phyloP scores from a whole-genome alignment of 1,140 invertebrate species.

The Tetramorium parvispinum region DNA sequence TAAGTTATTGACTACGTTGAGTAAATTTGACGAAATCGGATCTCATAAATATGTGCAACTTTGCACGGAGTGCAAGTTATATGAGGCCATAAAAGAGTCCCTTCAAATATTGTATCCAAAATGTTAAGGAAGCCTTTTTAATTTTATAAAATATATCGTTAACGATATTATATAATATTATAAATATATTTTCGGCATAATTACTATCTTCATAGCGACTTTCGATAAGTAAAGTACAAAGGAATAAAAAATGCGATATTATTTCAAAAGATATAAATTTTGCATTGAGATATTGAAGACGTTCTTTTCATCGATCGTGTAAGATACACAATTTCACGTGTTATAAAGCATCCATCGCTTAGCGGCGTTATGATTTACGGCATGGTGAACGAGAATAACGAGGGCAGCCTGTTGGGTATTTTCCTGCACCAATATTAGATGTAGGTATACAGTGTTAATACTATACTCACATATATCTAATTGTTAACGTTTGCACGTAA shows the following conservation, averaged over 20 bases:
- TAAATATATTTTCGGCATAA: too few species aligned
- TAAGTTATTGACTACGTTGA: not conserved
- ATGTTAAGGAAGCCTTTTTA: not conserved
- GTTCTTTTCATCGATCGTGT: not conserved
- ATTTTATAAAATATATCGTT: not conserved
- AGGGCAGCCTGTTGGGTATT: not conserved
- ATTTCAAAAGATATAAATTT: not conserved
- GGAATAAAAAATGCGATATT: not conserved
- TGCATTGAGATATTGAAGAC: not conserved
- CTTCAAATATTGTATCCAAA: not conserved
- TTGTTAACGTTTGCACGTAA: not conserved
- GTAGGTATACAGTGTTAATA: not conserved
- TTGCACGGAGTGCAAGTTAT: not conserved
- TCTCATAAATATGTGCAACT: constrained; percentile 4
- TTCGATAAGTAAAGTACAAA: not conserved
- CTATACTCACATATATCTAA: not conserved
- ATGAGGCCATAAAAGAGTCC: not conserved
- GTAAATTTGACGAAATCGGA: constrained; percentile 23
- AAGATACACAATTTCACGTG: not conserved
- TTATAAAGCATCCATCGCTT: not conserved
- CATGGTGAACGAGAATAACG: not conserved
- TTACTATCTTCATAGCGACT: not conserved
- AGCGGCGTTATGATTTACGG: not conserved
- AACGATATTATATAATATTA: not conserved
- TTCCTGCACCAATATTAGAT: constrained; percentile 3